phyloP scores from a whole-genome alignment of 2,797 vertebrate genomes.

The Spinus olivaceus region DNA sequence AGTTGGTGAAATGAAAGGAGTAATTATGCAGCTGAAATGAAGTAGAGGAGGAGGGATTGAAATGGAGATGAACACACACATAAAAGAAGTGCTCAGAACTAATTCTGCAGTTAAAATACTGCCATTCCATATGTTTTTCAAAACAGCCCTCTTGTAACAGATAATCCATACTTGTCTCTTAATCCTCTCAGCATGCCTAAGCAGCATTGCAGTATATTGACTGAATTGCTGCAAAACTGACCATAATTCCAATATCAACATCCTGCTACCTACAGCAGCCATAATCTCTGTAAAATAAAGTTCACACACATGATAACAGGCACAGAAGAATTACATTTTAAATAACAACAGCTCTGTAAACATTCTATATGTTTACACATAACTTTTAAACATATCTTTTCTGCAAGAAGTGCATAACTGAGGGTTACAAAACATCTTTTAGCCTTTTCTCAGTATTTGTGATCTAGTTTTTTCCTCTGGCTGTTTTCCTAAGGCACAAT shows the following conservation, averaged over 20 bases:
- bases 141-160: background rate
- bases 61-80: background rate
- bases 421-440: background rate
- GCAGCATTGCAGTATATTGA: background rate
- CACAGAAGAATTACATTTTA: background rate
- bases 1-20: background rate
- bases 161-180: background rate
- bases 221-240: background rate
- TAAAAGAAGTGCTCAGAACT: background rate
- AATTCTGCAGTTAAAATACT: background rate
- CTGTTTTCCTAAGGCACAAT: slow-evolving; percentile 53
- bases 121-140: background rate
- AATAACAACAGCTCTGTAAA: background rate
- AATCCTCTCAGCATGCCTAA: background rate
- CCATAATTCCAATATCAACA: background rate
- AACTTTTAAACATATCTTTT: background rate
- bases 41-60: background rate
- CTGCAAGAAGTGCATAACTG: background rate
- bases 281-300: background rate
- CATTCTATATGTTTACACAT: background rate
- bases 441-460: background rate
- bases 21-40: background rate
- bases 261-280: background rate
- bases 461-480: slow-evolving; percentile 38
- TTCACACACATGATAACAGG: background rate